Conservation (phyloP, 2,797 vertebrate genomes). For the Lacerta bilineata region DNA sequence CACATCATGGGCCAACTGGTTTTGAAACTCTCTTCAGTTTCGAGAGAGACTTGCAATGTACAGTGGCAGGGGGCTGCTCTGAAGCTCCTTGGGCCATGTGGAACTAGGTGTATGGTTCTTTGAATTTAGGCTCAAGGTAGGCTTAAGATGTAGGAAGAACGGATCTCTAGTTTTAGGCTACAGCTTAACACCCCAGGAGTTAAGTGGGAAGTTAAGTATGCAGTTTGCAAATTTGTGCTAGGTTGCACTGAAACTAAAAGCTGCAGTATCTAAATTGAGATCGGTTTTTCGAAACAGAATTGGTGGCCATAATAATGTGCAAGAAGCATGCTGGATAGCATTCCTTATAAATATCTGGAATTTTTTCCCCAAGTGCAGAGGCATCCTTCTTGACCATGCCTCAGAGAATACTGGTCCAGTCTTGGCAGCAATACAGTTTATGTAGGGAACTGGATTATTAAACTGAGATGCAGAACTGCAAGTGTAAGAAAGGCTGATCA, state of each 20-base stretch:
- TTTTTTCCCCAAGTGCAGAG: slow-evolving; percentile 49
- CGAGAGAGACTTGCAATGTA: background rate
- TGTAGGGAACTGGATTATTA: background rate
- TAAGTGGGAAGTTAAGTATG: background rate
- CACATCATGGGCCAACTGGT: background rate
- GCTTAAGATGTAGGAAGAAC: background rate
- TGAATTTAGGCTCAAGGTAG: background rate
- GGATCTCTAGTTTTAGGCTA: background rate
- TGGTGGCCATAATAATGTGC: slow-evolving; percentile 16
- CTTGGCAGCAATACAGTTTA: background rate
- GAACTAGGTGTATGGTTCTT: background rate
- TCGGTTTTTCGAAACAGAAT: background rate
- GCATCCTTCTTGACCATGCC: slow-evolving; percentile 13
- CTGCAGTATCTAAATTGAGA: background rate
- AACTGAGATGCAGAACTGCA: slow-evolving; percentile 4
- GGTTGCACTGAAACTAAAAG: background rate
- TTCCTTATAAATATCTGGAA: slow-evolving; percentile 11
- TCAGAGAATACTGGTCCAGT: background rate
- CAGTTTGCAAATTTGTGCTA: background rate
- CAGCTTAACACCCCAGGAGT: background rate
- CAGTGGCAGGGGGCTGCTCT: too few species aligned
- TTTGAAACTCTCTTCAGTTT: background rate
- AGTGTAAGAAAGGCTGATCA: slow-evolving; percentile 33
- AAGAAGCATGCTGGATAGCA: slow-evolving; percentile 8
- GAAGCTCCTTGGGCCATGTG: background rate